Evolutionary conservation across 2,888 invertebrate species (phyloP).

Genomic region (Lumbricus terrestris): DNA sequence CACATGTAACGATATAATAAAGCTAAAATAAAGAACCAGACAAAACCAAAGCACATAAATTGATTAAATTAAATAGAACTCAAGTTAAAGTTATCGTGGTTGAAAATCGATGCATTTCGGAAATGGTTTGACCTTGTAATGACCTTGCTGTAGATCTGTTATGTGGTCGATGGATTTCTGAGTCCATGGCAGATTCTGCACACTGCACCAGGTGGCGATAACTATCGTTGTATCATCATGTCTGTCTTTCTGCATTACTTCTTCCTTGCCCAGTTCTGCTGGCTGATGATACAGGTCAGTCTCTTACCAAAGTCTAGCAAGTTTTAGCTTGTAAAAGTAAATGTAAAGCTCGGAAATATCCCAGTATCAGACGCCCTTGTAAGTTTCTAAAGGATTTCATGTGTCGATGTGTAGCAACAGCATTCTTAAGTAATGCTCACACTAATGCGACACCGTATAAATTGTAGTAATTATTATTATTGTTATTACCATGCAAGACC

Average conservation of each 20-base stretch:
- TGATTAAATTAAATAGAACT: not conserved
- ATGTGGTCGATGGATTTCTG: constrained; percentile 52
- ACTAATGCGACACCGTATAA: too few species aligned
- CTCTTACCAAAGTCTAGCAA: not conserved
- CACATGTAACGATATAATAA: too few species aligned
- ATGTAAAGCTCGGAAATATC: too few species aligned
- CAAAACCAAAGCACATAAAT: not conserved
- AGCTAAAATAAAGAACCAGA: not conserved
- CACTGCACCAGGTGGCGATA: constrained; percentile 39
- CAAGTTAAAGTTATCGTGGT: not conserved
- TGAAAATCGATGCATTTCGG: not conserved
- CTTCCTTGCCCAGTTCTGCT: constrained; percentile 55
- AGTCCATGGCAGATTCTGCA: constrained; percentile 49
- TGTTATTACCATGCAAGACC: too few species aligned
- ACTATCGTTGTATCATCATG: constrained; percentile 56
- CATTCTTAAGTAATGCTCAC: too few species aligned
- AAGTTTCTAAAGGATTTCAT: too few species aligned
- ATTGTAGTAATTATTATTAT: too few species aligned
- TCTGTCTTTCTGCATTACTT: constrained; percentile 55
- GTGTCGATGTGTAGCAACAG: too few species aligned
- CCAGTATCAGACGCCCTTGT: too few species aligned
- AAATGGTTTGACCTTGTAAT: not conserved
- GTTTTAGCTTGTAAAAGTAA: not conserved
- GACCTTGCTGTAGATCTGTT: constrained; percentile 46
- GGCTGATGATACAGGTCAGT: constrained; percentile 54